Conservation (phyloP, 2,888 invertebrate genomes). For the Lamellibrachia satsuma region DNA sequence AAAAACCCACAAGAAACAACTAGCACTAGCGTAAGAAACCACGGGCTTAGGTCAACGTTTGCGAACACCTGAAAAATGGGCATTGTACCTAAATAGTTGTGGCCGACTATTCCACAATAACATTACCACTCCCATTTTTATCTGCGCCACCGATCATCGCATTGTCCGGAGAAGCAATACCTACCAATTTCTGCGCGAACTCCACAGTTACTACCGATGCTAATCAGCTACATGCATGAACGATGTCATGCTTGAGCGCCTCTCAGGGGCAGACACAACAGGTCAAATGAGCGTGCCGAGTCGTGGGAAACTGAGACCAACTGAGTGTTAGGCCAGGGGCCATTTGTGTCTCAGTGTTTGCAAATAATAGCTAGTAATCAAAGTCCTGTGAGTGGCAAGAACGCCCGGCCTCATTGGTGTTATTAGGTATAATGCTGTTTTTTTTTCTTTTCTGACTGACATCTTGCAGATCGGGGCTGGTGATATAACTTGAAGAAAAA, state of each 20-base stretch:
- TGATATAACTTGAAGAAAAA: not conserved
- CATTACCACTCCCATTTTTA: not conserved
- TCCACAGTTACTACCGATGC: not conserved
- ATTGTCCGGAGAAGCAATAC: not conserved
- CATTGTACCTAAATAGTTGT: not conserved
- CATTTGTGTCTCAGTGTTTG: not conserved
- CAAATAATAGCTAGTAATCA: constrained; percentile 1
- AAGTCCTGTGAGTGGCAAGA: not conserved
- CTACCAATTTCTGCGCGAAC: not conserved
- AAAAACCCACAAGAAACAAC: not conserved
- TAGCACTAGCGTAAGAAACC: not conserved
- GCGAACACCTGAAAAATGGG: not conserved
- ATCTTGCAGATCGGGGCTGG: not conserved
- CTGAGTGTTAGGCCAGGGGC: constrained; percentile 8
- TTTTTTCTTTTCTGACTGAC: not conserved
- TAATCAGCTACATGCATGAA: not conserved
- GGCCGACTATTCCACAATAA: not conserved
- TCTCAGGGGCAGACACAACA: not conserved
- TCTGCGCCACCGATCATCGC: not conserved
- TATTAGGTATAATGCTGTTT: not conserved
- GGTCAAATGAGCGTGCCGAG: not conserved
- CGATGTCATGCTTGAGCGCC: not conserved
- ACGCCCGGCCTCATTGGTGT: not conserved
- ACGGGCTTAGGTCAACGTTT: not conserved
- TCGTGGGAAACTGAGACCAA: not conserved